Evolutionary conservation across 2,113 vertebrate species (phyloP).

Genomic region (zebrafish (Danio rerio)): DNA sequence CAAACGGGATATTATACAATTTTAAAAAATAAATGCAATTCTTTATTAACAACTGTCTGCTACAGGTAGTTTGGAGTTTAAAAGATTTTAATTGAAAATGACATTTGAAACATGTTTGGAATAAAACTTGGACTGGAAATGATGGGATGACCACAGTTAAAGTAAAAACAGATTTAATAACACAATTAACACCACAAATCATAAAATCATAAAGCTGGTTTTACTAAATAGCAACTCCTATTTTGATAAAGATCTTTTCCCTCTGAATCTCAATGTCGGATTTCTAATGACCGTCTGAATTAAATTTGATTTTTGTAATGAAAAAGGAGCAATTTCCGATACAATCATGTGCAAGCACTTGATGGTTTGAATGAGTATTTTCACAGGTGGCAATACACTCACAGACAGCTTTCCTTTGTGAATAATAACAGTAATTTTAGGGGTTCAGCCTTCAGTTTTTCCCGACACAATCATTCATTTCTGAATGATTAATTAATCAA

Average conservation of each 20-base stretch:
- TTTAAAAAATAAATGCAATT: background rate
- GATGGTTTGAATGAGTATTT: slow-evolving; percentile 35
- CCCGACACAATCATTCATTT: slow-evolving; percentile 24
- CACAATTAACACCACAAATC: background rate
- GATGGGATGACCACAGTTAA: background rate
- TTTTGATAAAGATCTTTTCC: background rate
- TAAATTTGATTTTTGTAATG: background rate
- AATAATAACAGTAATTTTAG: slow-evolving; percentile 3
- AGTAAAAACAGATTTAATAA: background rate
- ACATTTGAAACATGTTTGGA: background rate
- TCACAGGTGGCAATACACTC: slow-evolving; percentile 43
- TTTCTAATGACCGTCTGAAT: background rate
- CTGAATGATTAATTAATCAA: slow-evolving; percentile 16
- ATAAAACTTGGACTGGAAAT: background rate
- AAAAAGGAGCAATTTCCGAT: background rate
- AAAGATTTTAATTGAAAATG: background rate
- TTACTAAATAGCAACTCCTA: background rate
- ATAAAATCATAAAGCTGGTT: too few relatives aligned
- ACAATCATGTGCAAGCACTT: background rate
- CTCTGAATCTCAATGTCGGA: background rate
- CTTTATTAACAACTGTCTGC: background rate
- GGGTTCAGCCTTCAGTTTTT: background rate
- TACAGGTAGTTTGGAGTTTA: background rate
- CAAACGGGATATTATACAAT: background rate
- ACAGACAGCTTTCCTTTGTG: background rate